phyloP scores from a whole-genome alignment of 1,140 invertebrate species.

The Tetramorium alpestre region DNA sequence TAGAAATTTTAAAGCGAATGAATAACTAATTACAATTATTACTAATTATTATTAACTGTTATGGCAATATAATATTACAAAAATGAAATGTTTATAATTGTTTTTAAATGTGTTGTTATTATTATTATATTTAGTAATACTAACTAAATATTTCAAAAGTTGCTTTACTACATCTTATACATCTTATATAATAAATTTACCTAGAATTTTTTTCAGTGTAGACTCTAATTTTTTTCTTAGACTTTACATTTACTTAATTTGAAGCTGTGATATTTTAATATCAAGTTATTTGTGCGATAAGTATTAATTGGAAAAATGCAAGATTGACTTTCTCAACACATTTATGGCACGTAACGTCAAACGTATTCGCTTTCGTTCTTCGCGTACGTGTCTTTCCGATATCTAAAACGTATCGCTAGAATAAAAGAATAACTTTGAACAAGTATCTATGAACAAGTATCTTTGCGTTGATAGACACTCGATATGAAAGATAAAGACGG shows the following conservation, averaged over 20 bases:
- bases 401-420: neutral
- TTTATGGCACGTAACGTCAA: neutral
- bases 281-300: neutral
- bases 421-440: conserved; percentile 17
- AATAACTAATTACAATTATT: too few species aligned
- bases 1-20: too few species aligned
- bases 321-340: neutral
- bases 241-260: neutral
- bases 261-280: neutral
- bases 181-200: too few species aligned
- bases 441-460: neutral
- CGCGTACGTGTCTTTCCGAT: neutral
- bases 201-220: too few species aligned
- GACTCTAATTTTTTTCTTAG: neutral
- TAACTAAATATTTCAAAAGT: too few species aligned
- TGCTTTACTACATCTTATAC: too few species aligned
- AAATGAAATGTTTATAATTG: too few species aligned
- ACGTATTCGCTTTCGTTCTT: neutral
- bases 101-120: too few species aligned
- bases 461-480: neutral
- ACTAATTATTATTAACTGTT: too few species aligned
- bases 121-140: too few species aligned
- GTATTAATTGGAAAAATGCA: neutral
- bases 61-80: too few species aligned
- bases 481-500: neutral